Conservation (phyloP, 2,113 vertebrate genomes). For the Benitochromis conjunctus region DNA sequence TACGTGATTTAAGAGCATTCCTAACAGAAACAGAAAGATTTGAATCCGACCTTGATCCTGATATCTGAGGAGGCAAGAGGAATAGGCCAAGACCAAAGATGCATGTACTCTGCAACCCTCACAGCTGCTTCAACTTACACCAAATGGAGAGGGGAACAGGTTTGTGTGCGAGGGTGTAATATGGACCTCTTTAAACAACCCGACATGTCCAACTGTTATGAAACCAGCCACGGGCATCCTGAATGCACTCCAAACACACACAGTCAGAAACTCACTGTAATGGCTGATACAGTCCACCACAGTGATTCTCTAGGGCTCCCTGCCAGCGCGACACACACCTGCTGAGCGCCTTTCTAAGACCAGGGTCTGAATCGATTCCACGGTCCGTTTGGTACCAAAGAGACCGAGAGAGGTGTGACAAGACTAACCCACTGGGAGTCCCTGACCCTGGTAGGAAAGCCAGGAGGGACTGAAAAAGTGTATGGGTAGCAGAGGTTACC, state of each 20-base stretch:
- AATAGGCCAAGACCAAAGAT: neutral
- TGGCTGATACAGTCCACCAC: neutral
- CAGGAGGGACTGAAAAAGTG: neutral
- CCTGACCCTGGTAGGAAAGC: constrained; percentile 2
- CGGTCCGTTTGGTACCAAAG: constrained; percentile 58
- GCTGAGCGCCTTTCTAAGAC: constrained; percentile 35
- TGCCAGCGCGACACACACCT: neutral
- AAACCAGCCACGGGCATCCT: neutral
- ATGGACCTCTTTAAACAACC: constrained; percentile 4
- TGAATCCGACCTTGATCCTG: neutral
- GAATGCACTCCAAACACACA: neutral
- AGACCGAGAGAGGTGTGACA: neutral
- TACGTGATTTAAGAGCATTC: neutral
- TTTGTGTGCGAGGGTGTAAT: neutral
- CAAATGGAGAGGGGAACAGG: neutral
- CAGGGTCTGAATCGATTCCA: constrained; percentile 45
- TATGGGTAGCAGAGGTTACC: neutral
- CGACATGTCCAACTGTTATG: constrained; percentile 32
- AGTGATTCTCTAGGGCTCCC: neutral
- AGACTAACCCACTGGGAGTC: constrained; percentile 15
- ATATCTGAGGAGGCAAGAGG: neutral
- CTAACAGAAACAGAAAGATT: neutral
- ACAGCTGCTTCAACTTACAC: neutral
- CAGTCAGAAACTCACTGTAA: neutral
- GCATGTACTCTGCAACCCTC: neutral